Conservation (phyloP, 2,113 vertebrate genomes). For the Cochlearius cochlearius region DNA sequence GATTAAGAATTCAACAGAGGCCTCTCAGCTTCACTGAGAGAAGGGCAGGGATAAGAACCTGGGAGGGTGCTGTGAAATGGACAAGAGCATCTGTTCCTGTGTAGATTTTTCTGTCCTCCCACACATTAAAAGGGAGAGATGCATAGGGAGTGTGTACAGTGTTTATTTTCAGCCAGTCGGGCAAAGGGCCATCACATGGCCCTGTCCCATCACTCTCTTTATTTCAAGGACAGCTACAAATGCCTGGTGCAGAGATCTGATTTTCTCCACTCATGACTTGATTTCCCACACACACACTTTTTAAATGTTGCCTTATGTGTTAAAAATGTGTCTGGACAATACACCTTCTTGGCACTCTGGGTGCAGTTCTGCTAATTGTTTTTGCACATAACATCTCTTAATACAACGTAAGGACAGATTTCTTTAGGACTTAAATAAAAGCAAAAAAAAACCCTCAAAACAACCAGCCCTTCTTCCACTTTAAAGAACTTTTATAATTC, state of each 20-base stretch:
- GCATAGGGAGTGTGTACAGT: not conserved
- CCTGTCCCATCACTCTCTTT: not conserved
- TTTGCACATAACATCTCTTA: not conserved
- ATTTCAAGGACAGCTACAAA: not conserved
- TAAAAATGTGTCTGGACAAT: not conserved
- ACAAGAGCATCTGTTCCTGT: slow-evolving; percentile 1
- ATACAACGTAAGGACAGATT: not conserved
- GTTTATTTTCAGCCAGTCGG: slow-evolving; percentile 5
- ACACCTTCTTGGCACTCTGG: not conserved
- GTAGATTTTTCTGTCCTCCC: slow-evolving; percentile 1
- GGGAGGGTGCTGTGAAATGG: not conserved
- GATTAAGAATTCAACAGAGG: not conserved
- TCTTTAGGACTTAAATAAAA: not conserved
- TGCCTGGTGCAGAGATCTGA: not conserved
- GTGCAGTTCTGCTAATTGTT: not conserved
- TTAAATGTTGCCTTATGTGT: not conserved
- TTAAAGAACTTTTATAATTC: not conserved
- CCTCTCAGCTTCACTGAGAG: not conserved
- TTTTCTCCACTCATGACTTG: not conserved
- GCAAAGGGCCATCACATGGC: not conserved
- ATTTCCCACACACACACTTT: not conserved
- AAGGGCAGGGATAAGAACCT: not conserved
- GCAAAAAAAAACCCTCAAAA: not conserved
- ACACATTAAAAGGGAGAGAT: not conserved
- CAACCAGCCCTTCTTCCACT: not conserved